Conservation (phyloP, 2,888 invertebrate genomes). For the Apoderus coryli region DNA sequence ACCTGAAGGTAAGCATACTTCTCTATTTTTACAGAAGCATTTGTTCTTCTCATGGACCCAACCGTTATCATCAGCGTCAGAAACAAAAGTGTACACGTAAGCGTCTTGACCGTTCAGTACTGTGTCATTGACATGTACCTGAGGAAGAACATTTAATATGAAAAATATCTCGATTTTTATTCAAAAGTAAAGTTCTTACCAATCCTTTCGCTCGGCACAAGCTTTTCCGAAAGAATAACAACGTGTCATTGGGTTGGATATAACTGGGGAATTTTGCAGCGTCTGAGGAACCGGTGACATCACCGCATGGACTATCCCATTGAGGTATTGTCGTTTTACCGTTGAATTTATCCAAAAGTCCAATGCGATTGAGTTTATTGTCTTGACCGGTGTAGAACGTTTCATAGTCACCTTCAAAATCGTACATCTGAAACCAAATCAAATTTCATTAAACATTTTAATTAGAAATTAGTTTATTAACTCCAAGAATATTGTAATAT, state of each 20-base stretch:
- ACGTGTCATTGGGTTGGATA: conserved; percentile 48
- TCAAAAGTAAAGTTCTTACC: too few relatives aligned
- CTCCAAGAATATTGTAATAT: too few relatives aligned
- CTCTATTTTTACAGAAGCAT: conserved; percentile 56
- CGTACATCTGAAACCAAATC: conserved; percentile 57
- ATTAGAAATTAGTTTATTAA: too few relatives aligned
- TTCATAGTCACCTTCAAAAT: conserved; percentile 64
- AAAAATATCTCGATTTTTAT: too few relatives aligned
- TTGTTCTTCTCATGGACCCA: conserved; percentile 53
- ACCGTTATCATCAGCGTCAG: conserved; percentile 67
- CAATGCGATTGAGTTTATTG: conserved; percentile 42
- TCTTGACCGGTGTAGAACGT: conserved; percentile 60
- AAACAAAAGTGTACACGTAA: conserved; percentile 60
- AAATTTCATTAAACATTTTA: too few relatives aligned
- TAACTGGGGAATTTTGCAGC: conserved; percentile 72
- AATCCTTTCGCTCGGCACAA: conserved; percentile 68
- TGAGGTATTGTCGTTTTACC: conserved; percentile 59
- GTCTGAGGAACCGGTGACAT: conserved; percentile 63
- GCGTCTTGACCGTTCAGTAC: conserved; percentile 45
- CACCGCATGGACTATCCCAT: conserved; percentile 65
- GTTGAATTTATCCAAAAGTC: conserved; percentile 62
- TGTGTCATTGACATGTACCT: conserved; percentile 49
- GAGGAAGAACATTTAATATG: conserved; percentile 15
- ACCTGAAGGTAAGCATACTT: conserved; percentile 56
- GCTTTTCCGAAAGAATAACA: conserved; percentile 70